These are phyloP conservation scores for Hippocampus barbouri DNA, from an alignment of 2,113 vertebrate genomes.

Conservation along the genomic window DNA sequence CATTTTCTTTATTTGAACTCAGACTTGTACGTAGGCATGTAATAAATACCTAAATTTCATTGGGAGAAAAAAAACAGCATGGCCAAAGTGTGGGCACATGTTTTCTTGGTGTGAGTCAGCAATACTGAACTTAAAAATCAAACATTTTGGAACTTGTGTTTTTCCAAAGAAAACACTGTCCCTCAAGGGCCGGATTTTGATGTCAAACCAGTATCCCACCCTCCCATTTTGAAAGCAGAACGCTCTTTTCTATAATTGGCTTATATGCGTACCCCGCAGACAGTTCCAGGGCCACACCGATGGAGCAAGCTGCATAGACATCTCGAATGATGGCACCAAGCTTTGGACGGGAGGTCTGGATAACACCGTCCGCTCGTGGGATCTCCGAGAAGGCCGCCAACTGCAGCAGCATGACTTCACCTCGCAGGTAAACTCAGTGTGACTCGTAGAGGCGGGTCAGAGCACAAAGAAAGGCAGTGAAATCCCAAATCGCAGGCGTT, in stretches of 20 bases:
- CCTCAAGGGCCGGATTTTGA: not conserved
- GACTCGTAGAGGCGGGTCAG: not conserved
- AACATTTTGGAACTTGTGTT: too few species aligned
- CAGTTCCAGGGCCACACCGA: constrained; percentile 98
- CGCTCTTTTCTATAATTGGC: not conserved
- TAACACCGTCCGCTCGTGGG: constrained; percentile 95
- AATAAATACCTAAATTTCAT: too few species aligned
- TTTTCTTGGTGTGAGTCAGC: too few species aligned
- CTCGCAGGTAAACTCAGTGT: constrained; percentile 78
- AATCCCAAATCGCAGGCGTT: too few species aligned
- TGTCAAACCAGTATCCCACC: not conserved
- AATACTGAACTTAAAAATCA: too few species aligned
- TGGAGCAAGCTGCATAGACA: constrained; percentile 94
- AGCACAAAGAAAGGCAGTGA: too few species aligned
- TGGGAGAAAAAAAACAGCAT: too few species aligned
- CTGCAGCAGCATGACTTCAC: constrained; percentile 97
- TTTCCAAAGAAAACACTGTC: too few species aligned
- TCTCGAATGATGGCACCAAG: constrained; percentile 93
- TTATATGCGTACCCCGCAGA: constrained; percentile 47
- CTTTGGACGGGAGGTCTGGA: constrained; percentile 95
- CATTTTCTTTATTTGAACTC: too few species aligned
- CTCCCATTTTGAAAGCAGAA: not conserved
- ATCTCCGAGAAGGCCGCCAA: constrained; percentile 91
- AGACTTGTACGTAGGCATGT: too few species aligned
- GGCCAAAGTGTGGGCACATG: too few species aligned